Evolutionary conservation across 1,140 invertebrate species (phyloP).

Genomic region (Drosophila tropicalis): DNA sequence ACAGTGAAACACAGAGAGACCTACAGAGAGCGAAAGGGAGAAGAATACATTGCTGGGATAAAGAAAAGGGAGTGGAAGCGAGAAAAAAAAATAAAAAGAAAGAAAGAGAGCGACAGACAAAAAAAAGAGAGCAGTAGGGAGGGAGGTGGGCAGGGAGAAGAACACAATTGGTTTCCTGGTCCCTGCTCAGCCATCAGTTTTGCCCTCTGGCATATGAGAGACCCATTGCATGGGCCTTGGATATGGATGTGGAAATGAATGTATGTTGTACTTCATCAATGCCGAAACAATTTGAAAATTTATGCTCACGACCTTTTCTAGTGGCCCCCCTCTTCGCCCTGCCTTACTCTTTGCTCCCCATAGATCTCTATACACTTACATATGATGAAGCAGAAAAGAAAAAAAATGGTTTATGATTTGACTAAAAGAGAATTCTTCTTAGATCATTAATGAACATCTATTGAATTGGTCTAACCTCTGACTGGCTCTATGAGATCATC

Average conservation of each 20-base stretch:
- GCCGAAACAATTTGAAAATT: constrained; percentile 77
- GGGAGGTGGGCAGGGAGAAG: constrained; percentile 27
- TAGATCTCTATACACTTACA: constrained; percentile 21
- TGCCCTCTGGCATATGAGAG: constrained; percentile 77
- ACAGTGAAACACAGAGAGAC: background rate
- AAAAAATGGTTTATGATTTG: constrained; percentile 29
- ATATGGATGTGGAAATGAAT: background rate
- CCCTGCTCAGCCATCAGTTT: constrained; percentile 58
- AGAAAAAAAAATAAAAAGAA: background rate
- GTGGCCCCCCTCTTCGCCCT: constrained; percentile 37
- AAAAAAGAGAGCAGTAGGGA: constrained; percentile 7
- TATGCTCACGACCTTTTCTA: constrained; percentile 76
- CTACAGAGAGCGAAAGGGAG: background rate
- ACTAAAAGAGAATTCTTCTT: constrained; percentile 30
- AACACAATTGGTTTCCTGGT: constrained; percentile 70
- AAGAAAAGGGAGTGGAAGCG: constrained; percentile 1
- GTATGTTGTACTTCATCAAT: constrained; percentile 2
- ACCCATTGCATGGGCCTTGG: constrained; percentile 34
- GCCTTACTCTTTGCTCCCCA: background rate
- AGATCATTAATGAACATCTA: constrained; percentile 61
- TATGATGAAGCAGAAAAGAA: background rate
- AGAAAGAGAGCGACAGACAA: too few species aligned
- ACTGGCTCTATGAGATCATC: constrained; percentile 42
- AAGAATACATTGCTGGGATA: constrained; percentile 23
- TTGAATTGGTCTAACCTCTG: constrained; percentile 60